Evolutionary conservation across 2,888 invertebrate species (phyloP).

Genomic region (Halocaridina rubra): DNA sequence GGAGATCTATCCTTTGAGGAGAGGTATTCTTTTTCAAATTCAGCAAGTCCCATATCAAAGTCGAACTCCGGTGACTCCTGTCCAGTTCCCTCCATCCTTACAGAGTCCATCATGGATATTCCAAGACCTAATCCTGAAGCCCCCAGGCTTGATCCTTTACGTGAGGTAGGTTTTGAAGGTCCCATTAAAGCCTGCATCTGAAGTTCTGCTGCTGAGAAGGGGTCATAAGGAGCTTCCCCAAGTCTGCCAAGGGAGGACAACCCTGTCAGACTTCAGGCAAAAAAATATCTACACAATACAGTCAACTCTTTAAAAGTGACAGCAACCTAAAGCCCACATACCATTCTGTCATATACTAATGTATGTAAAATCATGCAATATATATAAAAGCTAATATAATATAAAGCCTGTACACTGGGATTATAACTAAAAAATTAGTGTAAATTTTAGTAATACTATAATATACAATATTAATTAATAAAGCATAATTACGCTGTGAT

Average conservation of each 20-base stretch:
- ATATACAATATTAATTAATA: no score
- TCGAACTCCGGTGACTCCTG: slow-evolving; percentile 39
- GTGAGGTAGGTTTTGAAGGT: slow-evolving; percentile 1
- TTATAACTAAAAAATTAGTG: no score
- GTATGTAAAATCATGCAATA: no score
- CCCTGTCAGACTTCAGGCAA: slow-evolving; percentile 10
- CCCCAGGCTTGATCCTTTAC: slow-evolving; percentile 44
- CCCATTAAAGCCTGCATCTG: slow-evolving; percentile 64
- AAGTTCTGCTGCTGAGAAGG: slow-evolving; percentile 63
- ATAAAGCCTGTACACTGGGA: no score
- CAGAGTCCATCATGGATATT: slow-evolving; percentile 18
- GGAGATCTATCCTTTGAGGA: background rate
- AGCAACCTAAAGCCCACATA: no score
- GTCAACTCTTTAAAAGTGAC: no score
- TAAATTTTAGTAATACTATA: no score
- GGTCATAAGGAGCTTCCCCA: slow-evolving; percentile 61
- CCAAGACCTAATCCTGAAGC: slow-evolving; percentile 44
- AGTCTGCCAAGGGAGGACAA: slow-evolving; percentile 41
- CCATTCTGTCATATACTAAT: no score
- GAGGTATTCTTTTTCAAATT: background rate
- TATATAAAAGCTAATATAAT: no score
- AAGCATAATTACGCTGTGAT: no score
- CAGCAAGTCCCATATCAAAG: slow-evolving; percentile 16
- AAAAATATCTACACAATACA: no score
- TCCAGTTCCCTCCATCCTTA: slow-evolving; percentile 32